phyloP scores from a whole-genome alignment of 2,113 vertebrate genomes.

The Cavia aperea region DNA sequence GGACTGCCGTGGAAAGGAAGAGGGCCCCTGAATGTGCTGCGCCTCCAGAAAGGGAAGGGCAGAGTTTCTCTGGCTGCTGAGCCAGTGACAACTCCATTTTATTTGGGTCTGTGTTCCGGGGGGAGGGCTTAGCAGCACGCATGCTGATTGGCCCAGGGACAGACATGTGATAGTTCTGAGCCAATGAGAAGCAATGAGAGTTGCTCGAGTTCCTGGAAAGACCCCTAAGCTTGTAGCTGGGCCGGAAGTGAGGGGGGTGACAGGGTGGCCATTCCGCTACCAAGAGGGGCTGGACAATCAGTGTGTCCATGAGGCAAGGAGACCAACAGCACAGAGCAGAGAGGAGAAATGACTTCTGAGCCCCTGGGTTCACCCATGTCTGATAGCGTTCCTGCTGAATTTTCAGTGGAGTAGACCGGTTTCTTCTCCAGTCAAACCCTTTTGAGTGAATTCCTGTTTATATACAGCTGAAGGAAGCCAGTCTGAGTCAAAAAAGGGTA shows the following conservation, averaged over 20 bases:
- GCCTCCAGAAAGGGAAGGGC: neutral
- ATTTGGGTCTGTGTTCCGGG: rapidly evolving
- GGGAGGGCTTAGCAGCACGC: neutral
- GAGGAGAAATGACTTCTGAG: neutral
- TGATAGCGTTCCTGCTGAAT: neutral
- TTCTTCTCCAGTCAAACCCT: neutral
- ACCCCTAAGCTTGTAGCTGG: neutral
- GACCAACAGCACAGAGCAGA: neutral
- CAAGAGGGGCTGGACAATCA: neutral
- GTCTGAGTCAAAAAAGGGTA: neutral
- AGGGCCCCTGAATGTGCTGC: neutral
- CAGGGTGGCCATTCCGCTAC: neutral
- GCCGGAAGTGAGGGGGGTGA: neutral
- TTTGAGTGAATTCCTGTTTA: neutral
- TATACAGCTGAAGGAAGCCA: neutral
- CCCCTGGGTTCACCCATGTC: neutral
- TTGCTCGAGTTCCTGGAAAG: neutral
- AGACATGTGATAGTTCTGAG: neutral
- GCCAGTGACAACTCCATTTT: neutral
- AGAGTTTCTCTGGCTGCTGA: too few species aligned
- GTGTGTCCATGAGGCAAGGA: neutral
- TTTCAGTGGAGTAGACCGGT: neutral
- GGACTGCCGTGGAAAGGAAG: neutral
- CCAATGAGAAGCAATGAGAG: neutral
- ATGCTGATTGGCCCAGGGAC: neutral